Percentiles rank a stretch among this genome's conserved stretches.
Evolutionary conservation across 2,113 vertebrate genomes (phyloP).

Genomic region (Athene cunicularia): DNA sequence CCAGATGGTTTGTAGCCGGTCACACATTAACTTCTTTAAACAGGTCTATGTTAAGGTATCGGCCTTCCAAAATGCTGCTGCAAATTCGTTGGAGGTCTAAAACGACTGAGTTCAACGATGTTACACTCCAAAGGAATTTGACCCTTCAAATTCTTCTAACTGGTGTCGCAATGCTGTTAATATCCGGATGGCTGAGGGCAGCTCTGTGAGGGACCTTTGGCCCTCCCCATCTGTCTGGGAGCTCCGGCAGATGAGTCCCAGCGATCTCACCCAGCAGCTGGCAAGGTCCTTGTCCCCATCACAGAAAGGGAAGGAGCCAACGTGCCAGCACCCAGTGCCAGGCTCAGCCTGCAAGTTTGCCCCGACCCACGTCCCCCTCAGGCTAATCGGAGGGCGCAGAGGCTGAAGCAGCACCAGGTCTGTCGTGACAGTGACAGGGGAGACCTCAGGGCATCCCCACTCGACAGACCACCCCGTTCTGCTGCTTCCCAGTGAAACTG

Average conservation of each 20-base stretch:
- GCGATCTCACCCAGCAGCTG: background rate
- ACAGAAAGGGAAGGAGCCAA: background rate
- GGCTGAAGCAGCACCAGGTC: background rate
- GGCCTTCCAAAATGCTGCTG: background rate
- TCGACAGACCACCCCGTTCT: rapidly evolving
- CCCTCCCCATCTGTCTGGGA: background rate
- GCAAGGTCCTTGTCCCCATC: background rate
- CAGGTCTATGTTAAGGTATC: background rate
- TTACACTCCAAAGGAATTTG: background rate
- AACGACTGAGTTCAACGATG: rapidly evolving
- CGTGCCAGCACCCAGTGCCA: background rate
- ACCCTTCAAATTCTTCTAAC: background rate
- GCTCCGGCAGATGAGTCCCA: rapidly evolving
- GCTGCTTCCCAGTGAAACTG: background rate
- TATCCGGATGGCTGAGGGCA: background rate
- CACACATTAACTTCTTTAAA: slow-evolving; percentile 43
- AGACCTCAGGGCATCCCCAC: rapidly evolving
- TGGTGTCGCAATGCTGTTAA: slow-evolving; percentile 28
- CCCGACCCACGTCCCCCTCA: rapidly evolving
- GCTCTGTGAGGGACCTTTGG: background rate
- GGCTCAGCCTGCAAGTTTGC: background rate
- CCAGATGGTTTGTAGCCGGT: background rate
- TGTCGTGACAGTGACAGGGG: rapidly evolving
- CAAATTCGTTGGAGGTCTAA: background rate
- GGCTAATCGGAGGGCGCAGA: background rate